Evolutionary conservation across 2,113 vertebrate genomes (phyloP).

Genomic region (Tapirus terrestris): DNA sequence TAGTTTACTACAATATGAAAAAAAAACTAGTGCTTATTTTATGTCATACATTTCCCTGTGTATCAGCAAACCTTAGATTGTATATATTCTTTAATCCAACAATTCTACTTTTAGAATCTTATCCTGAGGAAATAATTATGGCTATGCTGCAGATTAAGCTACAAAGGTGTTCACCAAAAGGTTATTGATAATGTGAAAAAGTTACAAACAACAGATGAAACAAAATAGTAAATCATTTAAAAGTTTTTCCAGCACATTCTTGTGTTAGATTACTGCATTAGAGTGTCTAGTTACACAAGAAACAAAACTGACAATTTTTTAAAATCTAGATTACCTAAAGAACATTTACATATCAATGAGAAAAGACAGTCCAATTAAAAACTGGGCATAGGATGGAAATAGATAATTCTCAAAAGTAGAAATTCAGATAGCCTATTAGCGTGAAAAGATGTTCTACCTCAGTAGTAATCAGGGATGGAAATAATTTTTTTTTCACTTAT

Average conservation of each 20-base stretch:
- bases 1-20: constrained; percentile 66
- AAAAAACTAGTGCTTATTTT: not conserved
- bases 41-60: not conserved
- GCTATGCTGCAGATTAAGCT: not conserved
- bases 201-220: not conserved
- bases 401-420: not conserved
- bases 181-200: not conserved
- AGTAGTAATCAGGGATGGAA: not conserved
- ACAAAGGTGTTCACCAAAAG: not conserved
- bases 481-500: constrained; percentile 3
- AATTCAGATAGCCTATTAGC: not conserved
- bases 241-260: not conserved
- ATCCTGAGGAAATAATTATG: not conserved
- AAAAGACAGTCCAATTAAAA: not conserved
- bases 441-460: not conserved
- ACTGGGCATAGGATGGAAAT: not conserved
- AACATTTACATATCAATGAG: not conserved
- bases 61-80: constrained; percentile 20
- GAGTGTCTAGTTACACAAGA: not conserved
- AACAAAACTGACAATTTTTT: not conserved
- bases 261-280: not conserved
- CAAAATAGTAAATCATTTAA: constrained; percentile 24
- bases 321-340: not conserved
- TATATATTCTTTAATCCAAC: not conserved
- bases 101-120: constrained; percentile 1